Evolutionary conservation across 2,888 invertebrate species (phyloP).

Genomic region (Eupithecia subumbrata): DNA sequence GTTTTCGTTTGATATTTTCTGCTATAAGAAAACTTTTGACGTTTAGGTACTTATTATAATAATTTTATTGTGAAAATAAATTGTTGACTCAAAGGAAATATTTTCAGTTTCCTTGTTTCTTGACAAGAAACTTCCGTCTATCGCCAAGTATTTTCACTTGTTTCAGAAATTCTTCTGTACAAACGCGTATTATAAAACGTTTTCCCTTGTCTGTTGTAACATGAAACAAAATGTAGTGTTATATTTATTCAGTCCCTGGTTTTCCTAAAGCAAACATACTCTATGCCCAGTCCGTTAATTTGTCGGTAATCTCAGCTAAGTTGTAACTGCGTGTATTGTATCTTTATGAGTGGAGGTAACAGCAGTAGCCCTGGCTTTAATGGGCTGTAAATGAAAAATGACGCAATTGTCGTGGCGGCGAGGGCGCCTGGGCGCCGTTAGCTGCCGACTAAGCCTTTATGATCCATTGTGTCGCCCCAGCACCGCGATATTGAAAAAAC

Average conservation of each 20-base stretch:
- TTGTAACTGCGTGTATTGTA: slow-evolving; percentile 46
- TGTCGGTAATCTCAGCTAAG: slow-evolving; percentile 29
- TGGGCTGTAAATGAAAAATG: slow-evolving; percentile 74
- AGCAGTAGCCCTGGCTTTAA: slow-evolving; percentile 64
- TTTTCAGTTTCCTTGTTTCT: background rate
- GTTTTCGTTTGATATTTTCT: slow-evolving; percentile 59
- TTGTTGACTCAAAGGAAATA: background rate
- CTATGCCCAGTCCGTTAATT: slow-evolving; percentile 18
- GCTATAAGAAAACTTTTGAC: slow-evolving; percentile 48
- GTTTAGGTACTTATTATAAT: background rate
- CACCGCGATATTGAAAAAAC: slow-evolving; percentile 28
- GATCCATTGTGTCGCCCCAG: slow-evolving; percentile 53
- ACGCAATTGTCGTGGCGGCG: slow-evolving; percentile 57
- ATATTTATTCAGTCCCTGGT: background rate
- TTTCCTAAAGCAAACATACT: slow-evolving; percentile 12
- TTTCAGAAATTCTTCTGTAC: background rate
- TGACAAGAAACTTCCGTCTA: background rate
- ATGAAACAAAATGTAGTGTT: background rate
- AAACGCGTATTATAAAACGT: background rate
- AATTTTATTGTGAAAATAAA: background rate
- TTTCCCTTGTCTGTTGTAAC: background rate
- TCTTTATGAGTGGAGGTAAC: slow-evolving; percentile 66
- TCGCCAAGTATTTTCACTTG: background rate
- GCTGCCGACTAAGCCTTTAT: slow-evolving; percentile 55
- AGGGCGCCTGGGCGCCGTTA: slow-evolving; percentile 50